Base-by-base conservation (phyloP, 1,140 invertebrate genomes). In the Pinna nobilis region DNA sequence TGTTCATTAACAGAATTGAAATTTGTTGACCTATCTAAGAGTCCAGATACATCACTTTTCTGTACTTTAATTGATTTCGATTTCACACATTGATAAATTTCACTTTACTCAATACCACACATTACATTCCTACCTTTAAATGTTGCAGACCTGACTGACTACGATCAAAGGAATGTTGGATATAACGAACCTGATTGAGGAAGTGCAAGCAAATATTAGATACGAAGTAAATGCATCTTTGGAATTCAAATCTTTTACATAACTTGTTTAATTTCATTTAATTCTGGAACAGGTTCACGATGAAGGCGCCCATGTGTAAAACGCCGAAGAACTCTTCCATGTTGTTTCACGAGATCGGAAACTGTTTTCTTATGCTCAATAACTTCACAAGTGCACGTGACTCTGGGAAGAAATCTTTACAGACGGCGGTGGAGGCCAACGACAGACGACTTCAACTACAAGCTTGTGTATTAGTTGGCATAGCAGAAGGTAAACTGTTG, bases 301-400 rank as follows among this genome's bases (percentile, higher is more conserved):
- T 76, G 44, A 88, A 88, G 70, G 72, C 87, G 2, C 84, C 84
- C 9, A 61, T 86, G 28, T 84, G 76, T 49, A 80, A 79, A 33
- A 77, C 63, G 15, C 51, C 80, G 0, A 55, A 83, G 18, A 87
- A 89, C 71, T 82, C 76, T 11, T 77, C 88, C 0, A 86, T 87
- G 82, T 68, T 89, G 15, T 85, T 85, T 70, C 88, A 89, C 61
- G 88, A 89, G 74, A 88, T 89, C n/a, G 88, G 88, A 5, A 83
- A 87, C 57, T 89, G 88, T 71, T 85, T 88, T 74, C 77, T 89
- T 44, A 81, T 84, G 73, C 77, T 88, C 55, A 83, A 74, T 30
- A 76, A 84, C 18, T 79, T 77, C 66, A 72, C 81, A 28, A 78
- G 84, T 51, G 83, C 87, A 1, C 70, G 80, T 47, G 85, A 88